A percentile compares a stretch with the other conserved stretches of the same genome.
Evolutionary conservation across 2,797 vertebrate genomes (phyloP).

Genomic region (Diplodus sargus): DNA sequence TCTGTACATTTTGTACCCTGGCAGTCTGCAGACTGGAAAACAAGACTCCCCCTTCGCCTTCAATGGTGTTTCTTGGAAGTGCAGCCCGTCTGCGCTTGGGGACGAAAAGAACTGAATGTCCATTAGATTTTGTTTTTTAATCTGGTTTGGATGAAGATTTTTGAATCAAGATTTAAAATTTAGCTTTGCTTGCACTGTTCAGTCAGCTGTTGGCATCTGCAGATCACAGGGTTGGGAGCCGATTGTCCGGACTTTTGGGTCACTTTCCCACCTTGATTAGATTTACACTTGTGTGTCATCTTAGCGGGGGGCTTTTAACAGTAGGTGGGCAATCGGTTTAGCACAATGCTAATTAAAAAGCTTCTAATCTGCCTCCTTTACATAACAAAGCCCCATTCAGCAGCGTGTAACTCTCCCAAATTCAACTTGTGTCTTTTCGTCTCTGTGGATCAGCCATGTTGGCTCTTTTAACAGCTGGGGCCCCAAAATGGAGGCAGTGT

Average conservation of each 20-base stretch:
- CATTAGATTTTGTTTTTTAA: neutral
- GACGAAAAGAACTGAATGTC: neutral
- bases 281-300: neutral
- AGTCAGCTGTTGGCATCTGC: neutral
- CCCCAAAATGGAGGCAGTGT: slow-evolving; percentile 21
- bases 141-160: neutral
- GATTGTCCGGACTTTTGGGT: neutral
- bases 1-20: slow-evolving; percentile 61
- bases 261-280: slow-evolving; percentile 2
- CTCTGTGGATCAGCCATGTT: slow-evolving; percentile 24
- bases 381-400: neutral
- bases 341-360: neutral
- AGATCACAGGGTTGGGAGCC: neutral
- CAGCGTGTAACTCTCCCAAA: neutral
- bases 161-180: neutral
- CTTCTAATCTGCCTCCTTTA: neutral
- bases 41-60: neutral
- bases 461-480: slow-evolving; percentile 6
- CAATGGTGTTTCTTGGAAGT: neutral
- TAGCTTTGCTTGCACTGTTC: neutral
- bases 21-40: neutral
- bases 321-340: neutral
- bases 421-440: neutral
- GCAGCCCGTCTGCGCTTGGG: neutral
- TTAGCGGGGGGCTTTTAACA: neutral